Conservation (phyloP, 2,113 vertebrate genomes). For the Neolamprologus toae region DNA sequence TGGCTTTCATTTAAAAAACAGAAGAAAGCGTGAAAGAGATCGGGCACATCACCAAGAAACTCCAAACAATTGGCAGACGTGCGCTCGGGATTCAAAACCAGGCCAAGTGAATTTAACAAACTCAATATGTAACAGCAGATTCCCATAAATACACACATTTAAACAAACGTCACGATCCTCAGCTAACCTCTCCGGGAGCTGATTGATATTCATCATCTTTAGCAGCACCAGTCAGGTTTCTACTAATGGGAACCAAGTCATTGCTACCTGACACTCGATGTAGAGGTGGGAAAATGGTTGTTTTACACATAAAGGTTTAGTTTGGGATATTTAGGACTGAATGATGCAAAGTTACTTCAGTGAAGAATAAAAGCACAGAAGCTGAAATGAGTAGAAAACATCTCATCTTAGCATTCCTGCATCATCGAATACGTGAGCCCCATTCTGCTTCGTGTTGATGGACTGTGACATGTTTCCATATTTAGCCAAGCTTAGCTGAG, state of each 20-base stretch:
- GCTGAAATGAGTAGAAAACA: neutral
- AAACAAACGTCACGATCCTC: neutral
- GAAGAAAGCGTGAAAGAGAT: neutral
- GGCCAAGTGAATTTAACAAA: neutral
- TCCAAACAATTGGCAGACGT: neutral
- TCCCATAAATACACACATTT: neutral
- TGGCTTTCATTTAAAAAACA: neutral
- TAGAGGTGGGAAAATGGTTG: neutral
- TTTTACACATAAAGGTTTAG: neutral
- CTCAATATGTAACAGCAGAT: fast-evolving
- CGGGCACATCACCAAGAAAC: neutral
- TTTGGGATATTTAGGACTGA: neutral
- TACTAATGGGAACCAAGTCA: neutral
- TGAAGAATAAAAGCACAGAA: neutral
- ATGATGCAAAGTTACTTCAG: neutral
- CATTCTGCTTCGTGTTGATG: neutral
- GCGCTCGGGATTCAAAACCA: neutral
- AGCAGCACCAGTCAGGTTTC: neutral
- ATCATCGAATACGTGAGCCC: neutral
- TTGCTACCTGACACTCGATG: neutral
- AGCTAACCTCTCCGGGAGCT: neutral
- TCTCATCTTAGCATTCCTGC: neutral
- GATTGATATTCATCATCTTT: neutral
- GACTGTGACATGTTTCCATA: neutral
- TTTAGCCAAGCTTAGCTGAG: neutral